A percentile compares a stretch with the other conserved stretches of the same genome.
These are phyloP conservation scores for Malurus splendens DNA, from an alignment of 2,797 vertebrate genomes.

Conservation along the genomic window DNA sequence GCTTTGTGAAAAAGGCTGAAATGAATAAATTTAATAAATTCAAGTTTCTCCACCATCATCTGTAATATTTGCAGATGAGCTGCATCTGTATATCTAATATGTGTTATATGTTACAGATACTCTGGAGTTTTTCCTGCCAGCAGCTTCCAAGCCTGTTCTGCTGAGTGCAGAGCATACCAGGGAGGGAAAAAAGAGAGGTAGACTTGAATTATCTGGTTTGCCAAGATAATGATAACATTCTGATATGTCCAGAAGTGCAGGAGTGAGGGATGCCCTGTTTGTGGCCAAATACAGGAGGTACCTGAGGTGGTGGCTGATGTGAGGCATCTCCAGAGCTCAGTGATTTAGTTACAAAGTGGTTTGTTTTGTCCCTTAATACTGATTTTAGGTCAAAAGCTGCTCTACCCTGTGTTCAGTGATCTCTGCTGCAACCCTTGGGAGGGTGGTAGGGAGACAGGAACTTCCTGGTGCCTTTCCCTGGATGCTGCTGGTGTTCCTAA, in stretches of 20 bases:
- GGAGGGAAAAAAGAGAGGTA: too few species aligned
- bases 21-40: neutral
- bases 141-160: neutral
- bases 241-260: neutral
- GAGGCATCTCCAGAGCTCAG: neutral
- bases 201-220: neutral
- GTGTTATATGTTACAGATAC: too few species aligned
- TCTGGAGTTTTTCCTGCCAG: neutral
- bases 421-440: neutral
- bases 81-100: neutral
- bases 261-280: accelerated
- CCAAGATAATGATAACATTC: neutral
- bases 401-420: accelerated
- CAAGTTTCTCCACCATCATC: neutral
- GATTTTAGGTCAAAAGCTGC: neutral
- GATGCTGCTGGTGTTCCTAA: accelerated
- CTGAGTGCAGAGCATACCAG: neutral
- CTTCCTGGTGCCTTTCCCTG: neutral
- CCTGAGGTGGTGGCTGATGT: neutral
- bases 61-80: neutral
- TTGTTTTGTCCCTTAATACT: neutral
- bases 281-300: neutral
- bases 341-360: neutral
- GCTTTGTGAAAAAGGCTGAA: neutral
- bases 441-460: neutral